Percentiles rank a stretch among this genome's conserved stretches.
phyloP scores from a whole-genome alignment of 2,888 invertebrate genomes.

The Criorhina ranunculi region DNA sequence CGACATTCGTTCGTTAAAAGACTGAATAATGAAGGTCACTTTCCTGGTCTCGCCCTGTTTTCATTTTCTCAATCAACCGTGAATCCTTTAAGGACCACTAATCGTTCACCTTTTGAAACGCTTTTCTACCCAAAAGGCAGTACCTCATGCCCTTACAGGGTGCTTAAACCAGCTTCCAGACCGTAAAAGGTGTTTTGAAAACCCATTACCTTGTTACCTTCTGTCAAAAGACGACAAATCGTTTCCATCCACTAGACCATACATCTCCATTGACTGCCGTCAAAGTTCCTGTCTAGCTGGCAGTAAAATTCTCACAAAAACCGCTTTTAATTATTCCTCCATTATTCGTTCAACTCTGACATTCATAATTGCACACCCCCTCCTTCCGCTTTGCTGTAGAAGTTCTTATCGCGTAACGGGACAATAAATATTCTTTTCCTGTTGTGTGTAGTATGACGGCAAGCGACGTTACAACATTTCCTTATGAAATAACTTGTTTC shows the following conservation, averaged over 20 bases:
- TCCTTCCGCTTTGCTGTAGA: not conserved
- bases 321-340: constrained; percentile 4
- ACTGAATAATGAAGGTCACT: too few relatives aligned
- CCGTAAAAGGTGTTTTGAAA: too few relatives aligned
- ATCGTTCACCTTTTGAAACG: too few relatives aligned
- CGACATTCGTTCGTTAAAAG: too few relatives aligned
- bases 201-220: not conserved
- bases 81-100: too few relatives aligned
- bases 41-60: too few relatives aligned
- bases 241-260: not conserved
- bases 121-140: too few relatives aligned
- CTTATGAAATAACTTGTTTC: constrained; percentile 57
- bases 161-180: too few relatives aligned
- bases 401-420: constrained; percentile 38
- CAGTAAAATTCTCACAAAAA: constrained; percentile 23
- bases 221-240: not conserved
- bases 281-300: constrained; percentile 11
- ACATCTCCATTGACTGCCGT: not conserved
- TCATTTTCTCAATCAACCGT: too few relatives aligned
- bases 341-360: constrained; percentile 38
- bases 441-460: constrained; percentile 3
- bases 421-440: constrained; percentile 66
- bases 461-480: constrained; percentile 41
- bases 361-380: constrained; percentile 42
- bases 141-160: too few relatives aligned